Conservation (phyloP, 2,113 vertebrate species). For the Daboia siamensis region DNA sequence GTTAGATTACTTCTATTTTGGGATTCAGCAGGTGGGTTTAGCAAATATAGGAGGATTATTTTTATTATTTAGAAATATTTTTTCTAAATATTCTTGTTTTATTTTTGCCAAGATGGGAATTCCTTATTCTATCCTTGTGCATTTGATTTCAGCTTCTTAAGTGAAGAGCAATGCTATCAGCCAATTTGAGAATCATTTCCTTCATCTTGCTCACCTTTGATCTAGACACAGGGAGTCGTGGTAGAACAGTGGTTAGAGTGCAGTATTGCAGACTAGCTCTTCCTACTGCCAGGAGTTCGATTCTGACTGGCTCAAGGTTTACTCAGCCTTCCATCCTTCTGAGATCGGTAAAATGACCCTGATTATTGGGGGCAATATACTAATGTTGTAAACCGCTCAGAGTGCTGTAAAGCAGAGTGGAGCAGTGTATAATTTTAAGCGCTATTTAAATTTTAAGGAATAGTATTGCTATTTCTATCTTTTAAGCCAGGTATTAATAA, state of each 20-base stretch:
- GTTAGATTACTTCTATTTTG: not conserved
- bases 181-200: not conserved
- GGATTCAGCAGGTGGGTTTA: not conserved
- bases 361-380: not conserved
- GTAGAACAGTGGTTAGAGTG: not conserved
- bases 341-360: not conserved
- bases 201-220: not conserved
- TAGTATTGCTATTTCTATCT: not conserved
- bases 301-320: not conserved
- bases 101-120: not conserved
- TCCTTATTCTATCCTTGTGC: not conserved
- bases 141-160: not conserved
- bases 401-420: not conserved
- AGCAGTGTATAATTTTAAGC: not conserved
- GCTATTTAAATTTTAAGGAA: too few relatives aligned
- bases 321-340: not conserved
- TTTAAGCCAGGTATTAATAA: not conserved
- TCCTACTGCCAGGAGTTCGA: not conserved
- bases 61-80: not conserved
- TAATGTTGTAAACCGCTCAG: not conserved
- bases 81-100: not conserved
- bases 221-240: not conserved
- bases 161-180: not conserved
- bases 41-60: not conserved
- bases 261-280: not conserved